Evolutionary conservation across 2,113 vertebrate species (phyloP).

Genomic region (Alligator sinensis): DNA sequence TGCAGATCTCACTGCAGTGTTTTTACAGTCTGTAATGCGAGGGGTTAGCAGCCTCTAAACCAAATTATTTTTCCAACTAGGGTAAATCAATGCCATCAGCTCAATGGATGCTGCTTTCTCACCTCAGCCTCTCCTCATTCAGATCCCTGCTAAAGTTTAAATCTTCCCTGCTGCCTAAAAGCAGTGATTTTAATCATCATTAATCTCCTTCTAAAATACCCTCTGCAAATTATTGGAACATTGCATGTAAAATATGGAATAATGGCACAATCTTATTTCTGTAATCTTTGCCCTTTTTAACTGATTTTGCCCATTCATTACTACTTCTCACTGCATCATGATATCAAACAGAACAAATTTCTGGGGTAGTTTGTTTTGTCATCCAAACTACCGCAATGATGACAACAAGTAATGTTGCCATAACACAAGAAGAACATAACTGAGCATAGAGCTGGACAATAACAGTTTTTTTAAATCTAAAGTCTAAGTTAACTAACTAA

Average conservation of each 20-base stretch:
- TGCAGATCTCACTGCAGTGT: background rate
- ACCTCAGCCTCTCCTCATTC: background rate
- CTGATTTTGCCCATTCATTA: background rate
- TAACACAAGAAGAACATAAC: background rate
- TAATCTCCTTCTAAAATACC: background rate
- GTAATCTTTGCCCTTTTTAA: background rate
- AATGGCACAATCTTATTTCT: background rate
- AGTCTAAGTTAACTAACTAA: too few relatives aligned
- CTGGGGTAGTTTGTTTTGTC: background rate
- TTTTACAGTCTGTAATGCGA: background rate
- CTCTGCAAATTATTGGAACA: background rate
- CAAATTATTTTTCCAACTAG: background rate
- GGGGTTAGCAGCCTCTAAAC: rapidly evolving
- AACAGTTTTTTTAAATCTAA: too few relatives aligned
- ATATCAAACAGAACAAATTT: background rate
- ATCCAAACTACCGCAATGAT: background rate
- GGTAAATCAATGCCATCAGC: background rate
- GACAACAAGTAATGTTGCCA: background rate
- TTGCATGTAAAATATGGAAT: background rate
- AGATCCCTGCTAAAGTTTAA: background rate
- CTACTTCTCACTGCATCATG: background rate
- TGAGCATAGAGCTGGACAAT: background rate
- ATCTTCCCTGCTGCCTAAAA: background rate
- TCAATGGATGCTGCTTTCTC: background rate
- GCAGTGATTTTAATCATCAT: background rate